Evolutionary conservation across 2,797 vertebrate genomes (phyloP).

Genomic region (Tokudaia tokunoshimensis): DNA sequence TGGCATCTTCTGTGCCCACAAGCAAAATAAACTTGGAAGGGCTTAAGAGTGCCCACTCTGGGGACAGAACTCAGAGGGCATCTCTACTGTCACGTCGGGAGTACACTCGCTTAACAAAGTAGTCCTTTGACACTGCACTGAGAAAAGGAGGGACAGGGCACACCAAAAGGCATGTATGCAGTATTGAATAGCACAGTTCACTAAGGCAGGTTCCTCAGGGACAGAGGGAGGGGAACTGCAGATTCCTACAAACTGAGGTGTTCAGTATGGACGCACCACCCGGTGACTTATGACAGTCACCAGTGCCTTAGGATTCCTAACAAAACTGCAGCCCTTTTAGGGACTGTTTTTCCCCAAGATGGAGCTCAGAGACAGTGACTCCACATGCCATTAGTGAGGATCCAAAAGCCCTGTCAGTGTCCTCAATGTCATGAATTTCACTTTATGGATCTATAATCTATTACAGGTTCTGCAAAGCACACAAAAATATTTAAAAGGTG

Average conservation of each 20-base stretch:
- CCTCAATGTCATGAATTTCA: neutral
- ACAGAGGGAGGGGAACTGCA: neutral
- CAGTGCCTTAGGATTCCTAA: neutral
- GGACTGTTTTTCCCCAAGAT: neutral
- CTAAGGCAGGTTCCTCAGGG: neutral
- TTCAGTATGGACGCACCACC: neutral
- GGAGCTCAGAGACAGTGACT: neutral
- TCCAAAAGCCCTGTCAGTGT: neutral
- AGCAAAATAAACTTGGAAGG: neutral
- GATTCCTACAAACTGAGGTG: neutral
- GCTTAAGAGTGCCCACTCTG: neutral
- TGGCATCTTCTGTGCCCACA: neutral
- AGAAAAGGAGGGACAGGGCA: rapidly evolving
- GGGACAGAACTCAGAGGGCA: neutral
- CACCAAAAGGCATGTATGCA: neutral
- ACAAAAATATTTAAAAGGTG: neutral
- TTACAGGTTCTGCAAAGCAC: neutral
- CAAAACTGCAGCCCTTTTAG: neutral
- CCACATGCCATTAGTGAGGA: neutral
- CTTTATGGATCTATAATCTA: neutral
- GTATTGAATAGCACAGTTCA: too few relatives aligned
- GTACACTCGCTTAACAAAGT: neutral
- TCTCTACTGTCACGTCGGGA: neutral
- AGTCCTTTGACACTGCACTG: neutral
- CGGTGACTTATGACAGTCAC: neutral